Conservation (phyloP, 2,888 invertebrate species). For the Sycophila texana region DNA sequence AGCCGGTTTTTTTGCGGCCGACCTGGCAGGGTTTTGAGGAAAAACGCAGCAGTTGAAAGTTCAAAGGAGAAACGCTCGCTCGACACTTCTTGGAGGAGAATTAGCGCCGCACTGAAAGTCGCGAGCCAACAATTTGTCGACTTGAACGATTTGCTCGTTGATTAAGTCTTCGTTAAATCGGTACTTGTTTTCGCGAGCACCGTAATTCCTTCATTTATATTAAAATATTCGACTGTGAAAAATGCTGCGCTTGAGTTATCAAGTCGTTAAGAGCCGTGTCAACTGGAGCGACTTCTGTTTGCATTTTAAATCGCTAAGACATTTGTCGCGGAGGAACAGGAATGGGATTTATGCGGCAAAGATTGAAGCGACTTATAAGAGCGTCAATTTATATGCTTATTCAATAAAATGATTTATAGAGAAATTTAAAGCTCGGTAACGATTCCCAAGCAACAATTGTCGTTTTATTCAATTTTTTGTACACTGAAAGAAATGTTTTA, state of each 20-base stretch:
- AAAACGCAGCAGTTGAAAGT: no score
- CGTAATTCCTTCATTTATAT: no score
- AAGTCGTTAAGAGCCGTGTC: not conserved
- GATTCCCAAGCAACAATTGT: no score
- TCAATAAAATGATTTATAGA: conserved; percentile 26
- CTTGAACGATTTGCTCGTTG: no score
- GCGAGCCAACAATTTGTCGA: not conserved
- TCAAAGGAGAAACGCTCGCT: no score
- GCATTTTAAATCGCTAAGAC: conserved; percentile 4
- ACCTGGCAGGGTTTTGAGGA: not conserved
- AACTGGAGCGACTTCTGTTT: conserved; percentile 22
- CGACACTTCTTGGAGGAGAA: no score
- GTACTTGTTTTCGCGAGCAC: no score
- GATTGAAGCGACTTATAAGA: conserved; percentile 38
- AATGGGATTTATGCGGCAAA: conserved; percentile 17
- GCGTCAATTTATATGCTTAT: conserved; percentile 34
- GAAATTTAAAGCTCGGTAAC: not conserved
- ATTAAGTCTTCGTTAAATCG: no score
- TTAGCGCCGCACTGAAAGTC: no score
- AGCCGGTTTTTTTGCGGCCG: no score
- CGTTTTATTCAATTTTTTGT: no score
- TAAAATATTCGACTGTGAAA: not conserved
- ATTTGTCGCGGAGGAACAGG: not conserved
- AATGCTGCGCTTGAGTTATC: not conserved
- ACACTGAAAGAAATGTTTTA: no score